These are phyloP conservation scores for Aphodius granarius DNA, from an alignment of 2,888 invertebrate species.

Conservation along the genomic window DNA sequence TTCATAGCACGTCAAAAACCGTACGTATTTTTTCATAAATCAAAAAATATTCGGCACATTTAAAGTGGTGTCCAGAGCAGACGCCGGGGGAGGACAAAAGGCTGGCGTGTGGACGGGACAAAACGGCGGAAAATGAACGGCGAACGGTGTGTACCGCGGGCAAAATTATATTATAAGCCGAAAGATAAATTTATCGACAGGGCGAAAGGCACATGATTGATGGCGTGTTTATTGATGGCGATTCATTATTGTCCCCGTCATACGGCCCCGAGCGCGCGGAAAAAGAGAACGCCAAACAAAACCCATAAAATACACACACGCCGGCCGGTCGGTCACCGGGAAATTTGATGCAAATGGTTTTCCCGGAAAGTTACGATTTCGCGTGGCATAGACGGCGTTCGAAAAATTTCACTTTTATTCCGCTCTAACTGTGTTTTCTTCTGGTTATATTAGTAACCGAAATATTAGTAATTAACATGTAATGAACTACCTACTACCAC, in stretches of 20 bases:
- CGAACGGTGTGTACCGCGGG: neutral
- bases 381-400: neutral
- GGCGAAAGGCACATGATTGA: neutral
- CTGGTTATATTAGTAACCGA: no score
- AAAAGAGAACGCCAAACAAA: neutral
- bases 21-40: neutral
- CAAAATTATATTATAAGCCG: neutral
- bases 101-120: neutral
- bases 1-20: neutral
- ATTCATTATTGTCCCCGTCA: slow-evolving; percentile 6
- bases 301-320: neutral
- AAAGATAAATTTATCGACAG: neutral
- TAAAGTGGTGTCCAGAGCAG: neutral
- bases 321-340: neutral
- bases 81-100: neutral
- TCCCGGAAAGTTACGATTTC: neutral
- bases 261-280: neutral
- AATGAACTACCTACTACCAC: no score
- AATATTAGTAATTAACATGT: no score
- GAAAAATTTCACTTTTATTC: no score
- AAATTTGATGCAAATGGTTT: neutral
- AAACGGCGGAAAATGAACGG: neutral
- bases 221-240: slow-evolving; percentile 13
- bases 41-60: neutral
- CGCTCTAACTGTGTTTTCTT: no score